Conservation (phyloP, 2,113 vertebrate species). For the Seriola dumerili region DNA sequence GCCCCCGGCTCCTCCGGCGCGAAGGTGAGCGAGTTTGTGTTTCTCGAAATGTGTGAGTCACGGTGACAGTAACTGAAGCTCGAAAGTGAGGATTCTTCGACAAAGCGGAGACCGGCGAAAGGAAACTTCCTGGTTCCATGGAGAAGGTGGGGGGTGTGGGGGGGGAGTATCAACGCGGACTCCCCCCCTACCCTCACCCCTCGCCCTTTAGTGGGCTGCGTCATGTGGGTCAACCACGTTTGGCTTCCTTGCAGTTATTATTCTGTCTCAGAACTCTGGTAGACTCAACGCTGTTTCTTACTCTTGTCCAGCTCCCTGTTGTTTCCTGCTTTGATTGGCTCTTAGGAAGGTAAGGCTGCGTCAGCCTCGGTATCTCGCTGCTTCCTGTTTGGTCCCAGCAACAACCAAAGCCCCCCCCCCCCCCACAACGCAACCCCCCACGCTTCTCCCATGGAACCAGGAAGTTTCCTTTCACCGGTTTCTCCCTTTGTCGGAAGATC, state of each 20-base stretch:
- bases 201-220: constrained; percentile 3
- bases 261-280: constrained; percentile 53
- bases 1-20: constrained; percentile 23
- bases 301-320: constrained; percentile 59
- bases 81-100: constrained; percentile 66
- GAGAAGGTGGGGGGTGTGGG: constrained; percentile 43
- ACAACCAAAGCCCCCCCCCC: constrained; percentile 69
- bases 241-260: constrained; percentile 58
- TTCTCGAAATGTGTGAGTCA: constrained; percentile 29
- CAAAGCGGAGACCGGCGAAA: constrained; percentile 56
- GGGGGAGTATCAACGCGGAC: too few species aligned
- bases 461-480: constrained; percentile 71
- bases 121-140: constrained; percentile 67
- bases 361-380: constrained; percentile 85
- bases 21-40: constrained; percentile 63
- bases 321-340: constrained; percentile 83
- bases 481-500: constrained; percentile 75
- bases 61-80: constrained; percentile 38
- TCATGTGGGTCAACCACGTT: constrained; percentile 58
- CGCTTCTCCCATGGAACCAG: constrained; percentile 56
- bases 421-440: too few species aligned
- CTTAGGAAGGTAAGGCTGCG: constrained; percentile 84
- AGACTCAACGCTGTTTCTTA: constrained; percentile 37
- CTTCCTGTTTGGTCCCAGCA: constrained; percentile 87
- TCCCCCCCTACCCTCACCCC: too few species aligned